Evolutionary conservation across 1,140 invertebrate genomes (phyloP), one percentile per base, ranked within the genome.

Genomic region (Dinothrombium tinctorium): DNA sequence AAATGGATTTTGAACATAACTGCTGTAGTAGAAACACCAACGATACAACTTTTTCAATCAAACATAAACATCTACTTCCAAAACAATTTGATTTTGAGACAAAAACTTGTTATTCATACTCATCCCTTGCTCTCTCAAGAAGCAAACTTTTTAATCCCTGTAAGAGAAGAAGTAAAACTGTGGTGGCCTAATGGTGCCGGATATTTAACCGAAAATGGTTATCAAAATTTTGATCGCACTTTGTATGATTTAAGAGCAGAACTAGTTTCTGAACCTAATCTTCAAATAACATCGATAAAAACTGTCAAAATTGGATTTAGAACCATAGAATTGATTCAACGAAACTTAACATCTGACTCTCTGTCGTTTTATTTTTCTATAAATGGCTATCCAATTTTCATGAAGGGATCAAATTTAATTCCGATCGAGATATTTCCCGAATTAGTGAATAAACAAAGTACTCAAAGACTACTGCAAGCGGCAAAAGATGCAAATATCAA

Each of bases 111-210:
- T n/a, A n/a, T n/a, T n/a, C n/a, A n/a, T n/a, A n/a, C n/a, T n/a
- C n/a, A n/a, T n/a, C n/a, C n/a, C n/a, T n/a, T n/a, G n/a, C n/a
- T n/a, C n/a, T n/a, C n/a, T n/a, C n/a, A n/a, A n/a, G n/a, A n/a
- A n/a, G n/a, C n/a, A n/a, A n/a, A n/a, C n/a, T n/a, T n/a, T n/a
- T n/a, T n/a, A n/a, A n/a, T n/a, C n/a, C n/a, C n/a, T n/a, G n/a
- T n/a, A n/a, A n/a, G n/a, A n/a, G n/a, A n/a, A 15, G 14, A 11
- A 7, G 17, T 47, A 9, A 31, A 40, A 43, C 12, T 46, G 2
- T 96, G 89, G 90, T 94, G 86, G 86, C 90, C 90, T 0, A 89
- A 87, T 62, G 87, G 83, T 37, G 78, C 77, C 53, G 89, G 89
- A 21, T 56, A 67, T 12, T 84, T 82, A 56, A 62, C 59, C 3